Conservation (phyloP, 2,113 vertebrate species). For the Eulacestoma nigropectus region DNA sequence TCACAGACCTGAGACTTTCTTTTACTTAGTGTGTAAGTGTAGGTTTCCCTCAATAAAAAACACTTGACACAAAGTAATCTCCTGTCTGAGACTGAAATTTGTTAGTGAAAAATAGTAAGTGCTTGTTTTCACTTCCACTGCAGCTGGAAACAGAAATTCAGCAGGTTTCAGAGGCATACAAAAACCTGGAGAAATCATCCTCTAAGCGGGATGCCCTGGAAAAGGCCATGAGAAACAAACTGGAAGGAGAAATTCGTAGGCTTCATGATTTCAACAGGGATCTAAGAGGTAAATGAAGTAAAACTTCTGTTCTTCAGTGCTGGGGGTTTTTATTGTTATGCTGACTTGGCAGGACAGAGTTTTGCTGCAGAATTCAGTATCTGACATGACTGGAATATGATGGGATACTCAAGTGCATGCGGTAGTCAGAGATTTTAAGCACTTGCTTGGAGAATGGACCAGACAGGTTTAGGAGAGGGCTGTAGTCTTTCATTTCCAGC, state of each 20-base stretch:
- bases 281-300: constrained; percentile 83
- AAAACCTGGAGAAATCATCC: constrained; percentile 95
- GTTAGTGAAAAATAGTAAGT: background rate
- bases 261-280: constrained; percentile 98
- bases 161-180: constrained; percentile 93
- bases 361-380: background rate
- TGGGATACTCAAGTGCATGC: background rate
- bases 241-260: constrained; percentile 94
- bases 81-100: background rate
- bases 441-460: background rate
- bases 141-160: constrained; percentile 97
- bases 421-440: background rate
- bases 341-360: background rate
- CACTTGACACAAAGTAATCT: background rate
- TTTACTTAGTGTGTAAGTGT: background rate
- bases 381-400: background rate
- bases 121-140: background rate
- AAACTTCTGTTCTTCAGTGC: background rate
- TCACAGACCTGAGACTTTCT: background rate
- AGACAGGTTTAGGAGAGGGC: background rate
- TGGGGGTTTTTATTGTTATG: background rate
- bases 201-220: constrained; percentile 93
- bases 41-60: background rate
- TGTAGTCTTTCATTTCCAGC: constrained; percentile 6
- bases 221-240: constrained; percentile 97